Percentiles rank a stretch among this genome's conserved stretches.
phyloP scores from a whole-genome alignment of 2,888 invertebrate species.

The Sesia apiformis region DNA sequence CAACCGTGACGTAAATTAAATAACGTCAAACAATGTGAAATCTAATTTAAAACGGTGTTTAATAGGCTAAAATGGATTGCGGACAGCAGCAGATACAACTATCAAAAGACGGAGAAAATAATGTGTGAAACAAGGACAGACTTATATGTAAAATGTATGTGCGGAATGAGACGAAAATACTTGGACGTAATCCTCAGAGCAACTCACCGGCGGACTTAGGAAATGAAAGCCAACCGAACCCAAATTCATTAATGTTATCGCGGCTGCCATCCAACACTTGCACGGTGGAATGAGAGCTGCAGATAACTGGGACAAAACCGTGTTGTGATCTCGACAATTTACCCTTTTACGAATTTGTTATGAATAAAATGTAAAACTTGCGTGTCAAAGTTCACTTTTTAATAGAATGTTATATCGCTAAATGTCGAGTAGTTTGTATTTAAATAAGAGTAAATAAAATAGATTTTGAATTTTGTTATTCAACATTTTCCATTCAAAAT shows the following conservation, averaged over 20 bases:
- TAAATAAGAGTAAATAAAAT: too few species aligned
- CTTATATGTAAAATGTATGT: not conserved
- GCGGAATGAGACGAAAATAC: conserved; percentile 17
- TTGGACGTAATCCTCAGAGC: conserved; percentile 29
- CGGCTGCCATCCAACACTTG: conserved; percentile 33
- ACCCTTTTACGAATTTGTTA: not conserved
- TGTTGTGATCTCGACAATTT: not conserved
- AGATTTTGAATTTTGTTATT: too few species aligned
- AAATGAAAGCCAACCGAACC: conserved; percentile 51
- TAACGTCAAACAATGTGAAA: too few species aligned
- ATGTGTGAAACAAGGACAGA: conserved; percentile 14
- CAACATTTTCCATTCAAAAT: too few species aligned
- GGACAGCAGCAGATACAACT: conserved; percentile 20
- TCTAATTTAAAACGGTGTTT: too few species aligned
- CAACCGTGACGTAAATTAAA: too few species aligned
- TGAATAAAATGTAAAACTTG: too few species aligned
- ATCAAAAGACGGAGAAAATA: conserved; percentile 19
- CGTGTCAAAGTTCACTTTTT: too few species aligned
- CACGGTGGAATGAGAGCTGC: conserved; percentile 17
- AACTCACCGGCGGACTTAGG: conserved; percentile 40
- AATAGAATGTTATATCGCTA: too few species aligned
- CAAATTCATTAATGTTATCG: conserved; percentile 57
- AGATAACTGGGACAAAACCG: conserved; percentile 17
- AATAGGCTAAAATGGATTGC: too few species aligned
- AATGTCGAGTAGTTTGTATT: too few species aligned